These are phyloP conservation scores for Miniopterus natalensis DNA, from an alignment of 2,113 vertebrate genomes.

Conservation along the genomic window DNA sequence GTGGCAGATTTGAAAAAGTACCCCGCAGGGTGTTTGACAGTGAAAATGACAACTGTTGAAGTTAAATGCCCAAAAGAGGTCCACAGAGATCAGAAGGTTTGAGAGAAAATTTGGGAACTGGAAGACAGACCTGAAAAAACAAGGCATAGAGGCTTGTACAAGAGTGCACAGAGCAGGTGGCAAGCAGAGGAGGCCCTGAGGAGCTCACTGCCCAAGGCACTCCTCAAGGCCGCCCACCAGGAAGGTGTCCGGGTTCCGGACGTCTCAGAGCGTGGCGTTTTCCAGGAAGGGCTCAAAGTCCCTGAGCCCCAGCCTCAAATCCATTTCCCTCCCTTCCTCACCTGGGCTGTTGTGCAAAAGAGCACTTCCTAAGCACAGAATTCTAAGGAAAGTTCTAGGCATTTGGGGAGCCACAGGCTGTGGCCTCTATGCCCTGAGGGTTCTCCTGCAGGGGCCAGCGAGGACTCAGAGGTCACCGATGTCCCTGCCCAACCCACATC, in stretches of 20 bases:
- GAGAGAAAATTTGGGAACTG: neutral
- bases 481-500: neutral
- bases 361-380: neutral
- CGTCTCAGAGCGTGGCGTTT: neutral
- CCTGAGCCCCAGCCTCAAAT: neutral
- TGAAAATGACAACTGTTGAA: accelerated
- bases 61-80: accelerated
- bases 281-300: neutral
- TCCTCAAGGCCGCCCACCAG: accelerated
- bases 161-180: accelerated
- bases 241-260: neutral
- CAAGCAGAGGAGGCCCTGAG: too few relatives aligned
- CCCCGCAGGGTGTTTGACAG: accelerated
- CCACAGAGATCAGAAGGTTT: accelerated
- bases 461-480: neutral
- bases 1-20: accelerated
- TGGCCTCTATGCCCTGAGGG: neutral
- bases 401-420: neutral
- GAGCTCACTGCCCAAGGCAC: accelerated
- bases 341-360: neutral
- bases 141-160: neutral
- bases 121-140: neutral
- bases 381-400: neutral
- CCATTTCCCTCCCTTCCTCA: neutral
- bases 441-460: neutral